These are phyloP conservation scores for Serilophus lunatus DNA, from an alignment of 2,113 vertebrate species.

Conservation along the genomic window DNA sequence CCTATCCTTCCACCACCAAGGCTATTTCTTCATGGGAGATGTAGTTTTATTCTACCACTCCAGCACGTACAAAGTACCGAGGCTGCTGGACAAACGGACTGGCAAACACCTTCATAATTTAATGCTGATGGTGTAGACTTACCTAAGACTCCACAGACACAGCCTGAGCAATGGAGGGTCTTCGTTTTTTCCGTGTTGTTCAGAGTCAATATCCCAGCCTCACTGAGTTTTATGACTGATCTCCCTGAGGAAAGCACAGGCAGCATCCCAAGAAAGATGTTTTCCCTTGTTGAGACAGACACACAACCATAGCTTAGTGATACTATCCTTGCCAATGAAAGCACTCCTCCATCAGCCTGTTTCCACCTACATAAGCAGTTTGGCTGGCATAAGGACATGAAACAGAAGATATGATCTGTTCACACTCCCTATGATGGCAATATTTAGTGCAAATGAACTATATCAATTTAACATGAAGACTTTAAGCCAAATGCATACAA, in stretches of 20 bases:
- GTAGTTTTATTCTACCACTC: background rate
- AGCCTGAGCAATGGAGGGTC: background rate
- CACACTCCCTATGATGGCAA: background rate
- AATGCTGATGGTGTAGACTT: background rate
- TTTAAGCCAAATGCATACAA: background rate
- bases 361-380: background rate
- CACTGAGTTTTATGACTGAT: background rate
- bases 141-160: background rate
- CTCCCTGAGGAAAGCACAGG: background rate
- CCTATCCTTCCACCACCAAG: background rate
- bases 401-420: background rate
- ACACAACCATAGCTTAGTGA: background rate
- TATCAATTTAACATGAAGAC: background rate
- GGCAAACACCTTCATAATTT: background rate
- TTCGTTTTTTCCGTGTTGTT: background rate
- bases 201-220: background rate
- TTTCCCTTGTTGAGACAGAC: background rate
- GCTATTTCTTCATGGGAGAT: background rate
- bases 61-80: background rate
- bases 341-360: background rate
- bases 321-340: background rate
- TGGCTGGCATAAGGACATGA: background rate
- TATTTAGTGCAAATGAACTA: background rate
- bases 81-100: background rate
- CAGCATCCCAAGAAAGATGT: background rate